These are phyloP conservation scores for Tursiops truncatus DNA, from an alignment of 2,113 vertebrate species.

Conservation along the genomic window DNA sequence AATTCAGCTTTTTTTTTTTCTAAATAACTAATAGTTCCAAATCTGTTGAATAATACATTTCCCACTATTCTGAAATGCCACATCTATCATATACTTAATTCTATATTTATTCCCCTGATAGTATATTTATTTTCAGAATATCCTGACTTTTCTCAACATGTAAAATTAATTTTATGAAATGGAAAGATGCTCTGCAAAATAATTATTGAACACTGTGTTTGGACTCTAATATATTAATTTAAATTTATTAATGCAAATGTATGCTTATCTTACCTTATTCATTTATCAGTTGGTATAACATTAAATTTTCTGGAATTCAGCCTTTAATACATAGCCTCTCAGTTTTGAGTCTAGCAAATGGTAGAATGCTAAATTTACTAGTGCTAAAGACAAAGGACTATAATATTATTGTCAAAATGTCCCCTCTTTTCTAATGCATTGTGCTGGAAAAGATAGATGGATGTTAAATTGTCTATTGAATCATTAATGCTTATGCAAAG, in stretches of 20 bases:
- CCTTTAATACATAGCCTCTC: background rate
- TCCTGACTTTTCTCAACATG: background rate
- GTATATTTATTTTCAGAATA: background rate
- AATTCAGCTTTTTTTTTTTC: background rate
- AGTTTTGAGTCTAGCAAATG: background rate
- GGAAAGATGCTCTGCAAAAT: background rate
- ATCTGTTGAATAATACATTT: background rate
- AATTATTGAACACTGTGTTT: background rate
- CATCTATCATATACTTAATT: background rate
- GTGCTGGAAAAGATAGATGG: background rate
- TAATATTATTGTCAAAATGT: conserved; percentile 11
- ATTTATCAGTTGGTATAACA: background rate
- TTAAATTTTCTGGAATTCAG: background rate
- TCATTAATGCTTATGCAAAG: conserved; percentile 24
- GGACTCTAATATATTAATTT: conserved; percentile 14
- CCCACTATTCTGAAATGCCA: background rate
- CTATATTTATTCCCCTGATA: background rate
- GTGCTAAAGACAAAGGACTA: background rate
- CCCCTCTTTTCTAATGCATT: background rate
- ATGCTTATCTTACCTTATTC: background rate
- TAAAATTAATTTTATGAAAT: background rate
- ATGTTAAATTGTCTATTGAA: background rate
- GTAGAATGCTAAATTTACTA: background rate
- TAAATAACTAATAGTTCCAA: background rate
- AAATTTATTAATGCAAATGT: background rate